Conservation (phyloP, 2,113 vertebrate genomes). For the Atractosteus spatula region DNA sequence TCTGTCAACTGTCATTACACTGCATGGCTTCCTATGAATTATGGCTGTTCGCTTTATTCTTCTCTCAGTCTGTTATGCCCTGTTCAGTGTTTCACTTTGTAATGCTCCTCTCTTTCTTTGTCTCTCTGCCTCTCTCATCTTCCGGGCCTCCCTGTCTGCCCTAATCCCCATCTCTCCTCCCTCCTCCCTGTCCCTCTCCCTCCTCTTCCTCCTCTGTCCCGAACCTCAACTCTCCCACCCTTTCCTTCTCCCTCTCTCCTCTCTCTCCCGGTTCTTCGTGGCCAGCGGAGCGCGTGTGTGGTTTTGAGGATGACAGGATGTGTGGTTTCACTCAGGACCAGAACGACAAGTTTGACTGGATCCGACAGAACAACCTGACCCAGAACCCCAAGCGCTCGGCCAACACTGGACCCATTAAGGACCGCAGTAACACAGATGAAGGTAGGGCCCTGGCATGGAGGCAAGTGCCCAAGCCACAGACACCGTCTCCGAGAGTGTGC, state of each 20-base stretch:
- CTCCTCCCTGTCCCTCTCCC: conserved; percentile 11
- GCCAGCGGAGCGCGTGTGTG: conserved; percentile 80
- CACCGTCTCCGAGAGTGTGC: no score
- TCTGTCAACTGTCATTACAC: no score
- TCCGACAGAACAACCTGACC: conserved; percentile 85
- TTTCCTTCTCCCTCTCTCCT: not conserved
- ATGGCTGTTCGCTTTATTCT: no score
- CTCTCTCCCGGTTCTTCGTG: not conserved
- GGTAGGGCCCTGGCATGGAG: conserved; percentile 55
- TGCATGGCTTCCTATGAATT: no score
- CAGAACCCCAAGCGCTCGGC: conserved; percentile 90
- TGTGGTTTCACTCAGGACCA: conserved; percentile 93
- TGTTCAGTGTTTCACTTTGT: no score
- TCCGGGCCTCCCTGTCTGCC: not conserved
- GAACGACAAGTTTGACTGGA: conserved; percentile 93
- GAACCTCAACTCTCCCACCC: not conserved
- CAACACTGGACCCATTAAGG: conserved; percentile 87
- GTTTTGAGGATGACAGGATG: conserved; percentile 88
- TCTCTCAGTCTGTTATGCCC: no score
- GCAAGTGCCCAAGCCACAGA: no score
- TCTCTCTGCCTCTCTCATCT: no score
- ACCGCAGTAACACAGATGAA: conserved; percentile 87
- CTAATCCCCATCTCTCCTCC: conserved; percentile 1
- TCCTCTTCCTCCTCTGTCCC: not conserved
- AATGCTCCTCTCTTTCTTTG: no score